Conservation (phyloP, 2,797 vertebrate genomes). For the Pseudochirops corinnae region DNA sequence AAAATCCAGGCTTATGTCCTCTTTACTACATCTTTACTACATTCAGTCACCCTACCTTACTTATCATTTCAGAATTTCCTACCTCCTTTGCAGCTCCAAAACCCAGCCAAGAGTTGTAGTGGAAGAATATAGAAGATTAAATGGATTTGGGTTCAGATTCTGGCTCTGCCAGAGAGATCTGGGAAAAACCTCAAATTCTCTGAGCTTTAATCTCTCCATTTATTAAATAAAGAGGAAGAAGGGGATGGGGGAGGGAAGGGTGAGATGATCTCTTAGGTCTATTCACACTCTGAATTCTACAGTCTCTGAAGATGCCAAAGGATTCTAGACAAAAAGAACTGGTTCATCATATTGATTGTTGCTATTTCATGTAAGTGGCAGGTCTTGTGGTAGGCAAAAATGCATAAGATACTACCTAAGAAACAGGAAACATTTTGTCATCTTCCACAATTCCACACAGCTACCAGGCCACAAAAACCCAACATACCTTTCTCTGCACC, state of each 20-base stretch:
- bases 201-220: background rate
- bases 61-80: background rate
- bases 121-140: background rate
- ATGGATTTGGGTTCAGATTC: background rate
- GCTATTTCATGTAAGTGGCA: background rate
- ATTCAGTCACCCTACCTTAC: background rate
- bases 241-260: background rate
- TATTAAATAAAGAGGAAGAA: background rate
- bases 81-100: background rate
- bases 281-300: background rate
- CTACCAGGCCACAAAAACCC: background rate
- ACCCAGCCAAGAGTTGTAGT: background rate
- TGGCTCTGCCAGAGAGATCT: background rate
- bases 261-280: background rate
- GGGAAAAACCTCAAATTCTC: background rate
- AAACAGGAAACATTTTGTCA: background rate
- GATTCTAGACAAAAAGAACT: background rate
- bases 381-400: background rate
- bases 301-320: background rate
- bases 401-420: background rate
- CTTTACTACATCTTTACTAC: background rate
- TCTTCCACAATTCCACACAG: background rate
- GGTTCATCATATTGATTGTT: background rate
- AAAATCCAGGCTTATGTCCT: background rate
- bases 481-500: background rate